These are phyloP conservation scores for Aporophyla lueneburgensis DNA, from an alignment of 2,888 invertebrate species.

Conservation along the genomic window DNA sequence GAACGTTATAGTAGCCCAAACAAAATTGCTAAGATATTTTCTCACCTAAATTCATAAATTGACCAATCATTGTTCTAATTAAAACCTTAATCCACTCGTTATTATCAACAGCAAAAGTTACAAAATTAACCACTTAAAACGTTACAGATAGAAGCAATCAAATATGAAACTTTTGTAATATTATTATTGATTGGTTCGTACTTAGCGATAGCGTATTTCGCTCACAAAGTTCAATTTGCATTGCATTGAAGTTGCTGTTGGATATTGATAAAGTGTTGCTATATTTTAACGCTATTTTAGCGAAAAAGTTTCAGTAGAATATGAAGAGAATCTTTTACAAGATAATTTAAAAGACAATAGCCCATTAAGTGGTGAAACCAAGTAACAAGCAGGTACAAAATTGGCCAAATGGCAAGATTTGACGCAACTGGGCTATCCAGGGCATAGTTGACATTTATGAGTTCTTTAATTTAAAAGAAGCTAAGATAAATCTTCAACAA, in stretches of 20 bases:
- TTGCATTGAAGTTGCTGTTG: slow-evolving; percentile 48
- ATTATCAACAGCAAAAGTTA: slow-evolving; percentile 44
- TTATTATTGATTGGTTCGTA: slow-evolving; percentile 50
- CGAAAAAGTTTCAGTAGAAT: not conserved
- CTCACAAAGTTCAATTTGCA: slow-evolving; percentile 52
- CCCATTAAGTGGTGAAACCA: not conserved
- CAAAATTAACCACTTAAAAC: slow-evolving; percentile 52
- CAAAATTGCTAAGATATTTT: not conserved
- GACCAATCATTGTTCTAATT: slow-evolving; percentile 30
- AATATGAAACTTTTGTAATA: slow-evolving; percentile 48
- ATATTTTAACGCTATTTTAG: not conserved
- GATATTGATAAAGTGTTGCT: slow-evolving; percentile 25
- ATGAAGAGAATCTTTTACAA: not conserved
- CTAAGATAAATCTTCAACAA: not conserved
- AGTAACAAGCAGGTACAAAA: not conserved
- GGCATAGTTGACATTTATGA: no score
- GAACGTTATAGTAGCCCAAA: not conserved
- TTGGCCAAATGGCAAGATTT: not conserved
- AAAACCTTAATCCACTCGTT: slow-evolving; percentile 25
- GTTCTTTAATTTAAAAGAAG: not conserved
- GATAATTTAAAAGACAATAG: not conserved
- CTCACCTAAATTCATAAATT: slow-evolving; percentile 14
- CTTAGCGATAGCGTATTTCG: slow-evolving; percentile 34
- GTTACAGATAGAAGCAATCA: slow-evolving; percentile 36
- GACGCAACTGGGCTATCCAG: no score